A percentile compares a stretch with the other conserved stretches of the same genome.
phyloP scores from a whole-genome alignment of 2,888 invertebrate genomes.

The Mactromeris polynyma region DNA sequence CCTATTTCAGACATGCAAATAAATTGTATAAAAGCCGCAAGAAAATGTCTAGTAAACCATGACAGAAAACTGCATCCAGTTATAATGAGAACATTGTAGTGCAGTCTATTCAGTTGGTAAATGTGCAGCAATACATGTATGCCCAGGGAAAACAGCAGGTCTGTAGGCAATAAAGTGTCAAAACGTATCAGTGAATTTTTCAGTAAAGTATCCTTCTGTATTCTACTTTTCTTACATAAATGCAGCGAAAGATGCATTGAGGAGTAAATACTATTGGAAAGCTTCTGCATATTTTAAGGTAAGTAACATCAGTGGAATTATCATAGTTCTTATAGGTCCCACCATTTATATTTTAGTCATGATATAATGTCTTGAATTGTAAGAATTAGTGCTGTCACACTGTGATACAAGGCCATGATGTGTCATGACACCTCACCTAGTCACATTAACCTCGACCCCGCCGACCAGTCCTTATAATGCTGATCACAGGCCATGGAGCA shows the following conservation, averaged over 20 bases:
- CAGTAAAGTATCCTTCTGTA: background rate
- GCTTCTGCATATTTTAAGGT: background rate
- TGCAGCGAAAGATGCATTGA: background rate
- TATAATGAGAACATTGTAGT: background rate
- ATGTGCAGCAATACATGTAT: background rate
- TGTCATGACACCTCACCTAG: too few species aligned
- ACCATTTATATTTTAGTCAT: too few species aligned
- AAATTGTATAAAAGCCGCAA: background rate
- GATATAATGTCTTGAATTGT: too few species aligned
- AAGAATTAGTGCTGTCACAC: too few species aligned
- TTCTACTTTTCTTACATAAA: background rate
- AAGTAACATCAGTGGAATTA: too few species aligned
- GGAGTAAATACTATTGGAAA: background rate
- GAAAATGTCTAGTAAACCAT: background rate
- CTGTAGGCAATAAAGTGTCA: conserved; percentile 17
- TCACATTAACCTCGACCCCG: too few species aligned
- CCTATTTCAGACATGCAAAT: background rate
- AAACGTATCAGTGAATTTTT: background rate
- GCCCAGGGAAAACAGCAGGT: background rate
- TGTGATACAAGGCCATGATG: too few species aligned
- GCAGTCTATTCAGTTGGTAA: background rate
- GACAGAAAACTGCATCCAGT: background rate
- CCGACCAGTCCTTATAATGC: too few species aligned
- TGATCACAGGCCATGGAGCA: too few species aligned
- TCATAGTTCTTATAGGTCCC: too few species aligned